Conservation (phyloP, 2,113 vertebrate species). For the Pteropus alecto region DNA sequence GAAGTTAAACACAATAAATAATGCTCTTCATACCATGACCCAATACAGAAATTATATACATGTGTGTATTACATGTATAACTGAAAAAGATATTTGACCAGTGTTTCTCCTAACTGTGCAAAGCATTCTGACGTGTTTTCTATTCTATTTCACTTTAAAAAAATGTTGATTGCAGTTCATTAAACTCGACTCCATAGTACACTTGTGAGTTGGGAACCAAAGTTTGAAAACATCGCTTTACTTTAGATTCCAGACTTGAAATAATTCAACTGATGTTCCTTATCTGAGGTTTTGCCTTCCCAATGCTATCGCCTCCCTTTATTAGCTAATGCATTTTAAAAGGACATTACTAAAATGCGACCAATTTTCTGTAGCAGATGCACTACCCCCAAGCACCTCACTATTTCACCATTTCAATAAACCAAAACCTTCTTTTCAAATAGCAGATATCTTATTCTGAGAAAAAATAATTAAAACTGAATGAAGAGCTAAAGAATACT, state of each 20-base stretch:
- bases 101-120: neutral
- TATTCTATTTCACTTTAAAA: neutral
- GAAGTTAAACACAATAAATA: neutral
- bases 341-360: neutral
- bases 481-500: neutral
- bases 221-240: neutral
- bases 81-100: neutral
- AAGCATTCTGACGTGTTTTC: neutral
- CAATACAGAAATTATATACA: neutral
- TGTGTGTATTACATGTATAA: neutral
- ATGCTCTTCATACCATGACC: neutral
- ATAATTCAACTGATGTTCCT: neutral
- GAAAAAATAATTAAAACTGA: neutral
- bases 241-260: neutral
- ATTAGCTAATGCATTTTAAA: neutral
- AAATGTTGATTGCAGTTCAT: neutral
- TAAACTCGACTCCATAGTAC: neutral
- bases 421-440: neutral
- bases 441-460: neutral
- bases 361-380: neutral
- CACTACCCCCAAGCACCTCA: neutral
- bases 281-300: neutral
- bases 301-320: neutral
- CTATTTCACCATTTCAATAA: neutral
- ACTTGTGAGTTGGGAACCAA: neutral